Evolutionary conservation across 2,888 invertebrate genomes (phyloP), one percentile per base, ranked within the genome.

Genomic region (Torymus texanus): DNA sequence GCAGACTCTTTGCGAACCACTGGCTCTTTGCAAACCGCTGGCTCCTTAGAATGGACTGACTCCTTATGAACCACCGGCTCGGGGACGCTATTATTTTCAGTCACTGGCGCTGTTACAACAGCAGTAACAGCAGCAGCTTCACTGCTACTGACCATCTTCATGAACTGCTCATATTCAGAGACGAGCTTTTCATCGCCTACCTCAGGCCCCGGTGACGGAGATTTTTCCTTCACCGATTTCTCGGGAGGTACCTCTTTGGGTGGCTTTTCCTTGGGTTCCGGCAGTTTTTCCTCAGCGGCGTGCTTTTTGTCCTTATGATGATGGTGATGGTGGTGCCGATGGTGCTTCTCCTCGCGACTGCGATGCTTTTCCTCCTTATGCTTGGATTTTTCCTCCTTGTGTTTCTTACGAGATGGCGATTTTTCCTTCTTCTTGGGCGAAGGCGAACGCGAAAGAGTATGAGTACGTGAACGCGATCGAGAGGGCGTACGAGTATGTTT

Each of bases 151-250:
- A 81, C 79, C 83, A 92, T 92, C 86, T 92, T 92, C 89, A 93
- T 91, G 81, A 93, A 93, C 84, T 93, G 92, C 84, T 93, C 93
- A 82, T 93, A 93, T 84, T 92, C 92, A 2, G 91, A 91, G 0
- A 88, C 91, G 51, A 91, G 85, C 80, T 91, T 91, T 59, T 89
- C 88, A 29, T 87, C 86, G 12, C 86, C 85, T 1, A 84, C 75
- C 13, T 85, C 68, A 0, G 76, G 75, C 11, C 82, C 62, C 8
- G 71, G 75, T 4, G 77, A 76, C 13, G 77, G 66, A 10, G 83
- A 81, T 61, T 65, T 18, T 14, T 83, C 66, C 53, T 76, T 66
- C 2, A 73, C 10, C 3, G 68, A 10, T 8, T 53, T 59, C 18
- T 75, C 58, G 11, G 18, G 0, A 11, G 66, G 12, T 29, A 14